Evolutionary conservation across 2,888 invertebrate species (phyloP), one percentile per base, ranked within the genome.

Genomic region (Drosophila antonietae): DNA sequence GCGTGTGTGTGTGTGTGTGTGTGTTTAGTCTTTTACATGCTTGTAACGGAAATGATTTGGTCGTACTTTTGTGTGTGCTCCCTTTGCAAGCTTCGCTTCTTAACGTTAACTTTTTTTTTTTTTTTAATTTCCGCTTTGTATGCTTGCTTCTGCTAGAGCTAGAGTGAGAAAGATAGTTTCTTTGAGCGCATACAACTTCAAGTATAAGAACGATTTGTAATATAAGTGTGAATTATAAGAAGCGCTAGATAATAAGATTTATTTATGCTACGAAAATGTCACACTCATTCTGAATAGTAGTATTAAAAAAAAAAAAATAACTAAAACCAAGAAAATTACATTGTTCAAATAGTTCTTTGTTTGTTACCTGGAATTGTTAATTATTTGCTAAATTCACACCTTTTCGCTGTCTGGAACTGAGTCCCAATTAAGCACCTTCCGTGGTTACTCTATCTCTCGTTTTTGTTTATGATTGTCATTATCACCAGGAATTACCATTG

Each of bases 401-500:
- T 56, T 14, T 20, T 6, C 43, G 18, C 43, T 8, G 62, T 64
- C 37, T 49, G 47, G 28, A 5, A 7, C 39, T 53, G 14, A 43
- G 28, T 33, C 33, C 15, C 12, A 53, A 53, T 20, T 18, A 44
- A 9, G 18, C 43, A 23, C 41, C 53, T 23, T 28, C 44, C 4
- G 43, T 18, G 12, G 23, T 44, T 14, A 53, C 15, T 31, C 20
- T 39, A 23, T 18, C 35, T 58, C 28, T 33, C 55, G 56, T 69
- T 18, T 51, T 51, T 73, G 76, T 85, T 83, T 83, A 77, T 83
- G 69, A 61, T 73, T 80, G 65, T 68, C 70, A 84, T 88, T 84
- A 85, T 88, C 86, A 56, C 79, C 57, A 79, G 84, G 83, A 85
- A 88, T 83, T 85, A 84, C 83, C 83, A 76, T 80, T 81, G 79